Percentiles rank a stretch among this genome's conserved stretches.
These are phyloP conservation scores for Syritta pipiens DNA, from an alignment of 2,888 invertebrate genomes.

Conservation along the genomic window DNA sequence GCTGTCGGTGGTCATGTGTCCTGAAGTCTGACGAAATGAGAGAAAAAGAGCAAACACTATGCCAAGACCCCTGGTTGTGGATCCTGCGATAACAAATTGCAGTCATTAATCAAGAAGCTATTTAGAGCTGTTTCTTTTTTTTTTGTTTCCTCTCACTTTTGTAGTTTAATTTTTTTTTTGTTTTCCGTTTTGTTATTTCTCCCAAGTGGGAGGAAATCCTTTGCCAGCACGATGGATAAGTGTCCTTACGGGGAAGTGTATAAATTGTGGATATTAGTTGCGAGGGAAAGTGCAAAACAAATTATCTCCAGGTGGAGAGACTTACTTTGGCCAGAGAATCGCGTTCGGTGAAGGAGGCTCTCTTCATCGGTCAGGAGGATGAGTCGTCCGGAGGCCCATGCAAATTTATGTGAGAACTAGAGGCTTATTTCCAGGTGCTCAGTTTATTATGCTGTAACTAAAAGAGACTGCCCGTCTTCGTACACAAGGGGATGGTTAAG, in stretches of 20 bases:
- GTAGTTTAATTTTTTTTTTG: constrained; percentile 11
- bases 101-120: constrained; percentile 68
- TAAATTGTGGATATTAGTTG: constrained; percentile 59
- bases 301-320: constrained; percentile 39
- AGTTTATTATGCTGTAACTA: too few species aligned
- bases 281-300: constrained; percentile 48
- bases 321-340: not conserved
- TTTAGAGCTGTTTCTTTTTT: constrained; percentile 39
- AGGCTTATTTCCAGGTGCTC: too few species aligned
- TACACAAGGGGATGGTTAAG: too few species aligned
- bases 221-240: constrained; percentile 39
- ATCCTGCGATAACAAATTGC: constrained; percentile 63
- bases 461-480: too few species aligned
- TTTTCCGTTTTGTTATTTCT: constrained; percentile 3
- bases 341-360: not conserved
- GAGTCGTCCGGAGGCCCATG: too few species aligned
- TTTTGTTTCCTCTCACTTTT: not conserved
- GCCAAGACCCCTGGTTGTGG: not conserved
- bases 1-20: not conserved
- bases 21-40: not conserved
- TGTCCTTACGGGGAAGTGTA: constrained; percentile 44
- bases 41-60: constrained; percentile 16
- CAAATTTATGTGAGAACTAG: too few species aligned
- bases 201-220: constrained; percentile 33
- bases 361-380: too few species aligned